Percentiles rank a stretch among this genome's conserved stretches.
Evolutionary conservation across 2,888 invertebrate genomes (phyloP).

Genomic region (Spisula solida): DNA sequence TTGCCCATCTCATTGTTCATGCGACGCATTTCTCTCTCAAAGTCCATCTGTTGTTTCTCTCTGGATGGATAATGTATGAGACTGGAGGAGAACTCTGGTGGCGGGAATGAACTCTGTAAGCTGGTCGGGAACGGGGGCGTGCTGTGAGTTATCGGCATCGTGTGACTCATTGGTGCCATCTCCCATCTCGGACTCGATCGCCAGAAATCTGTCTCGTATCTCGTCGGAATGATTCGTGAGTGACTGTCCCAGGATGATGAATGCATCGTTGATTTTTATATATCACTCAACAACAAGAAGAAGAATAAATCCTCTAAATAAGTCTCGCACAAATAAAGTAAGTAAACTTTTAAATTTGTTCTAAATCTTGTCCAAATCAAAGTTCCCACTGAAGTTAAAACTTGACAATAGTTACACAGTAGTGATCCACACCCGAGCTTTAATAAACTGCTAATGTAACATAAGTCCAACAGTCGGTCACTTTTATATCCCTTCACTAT

Average conservation of each 20-base stretch:
- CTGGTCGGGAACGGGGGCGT: slow-evolving; percentile 55
- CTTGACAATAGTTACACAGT: not conserved
- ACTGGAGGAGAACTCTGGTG: slow-evolving; percentile 49
- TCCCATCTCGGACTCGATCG: slow-evolving; percentile 60
- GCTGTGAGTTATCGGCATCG: slow-evolving; percentile 18
- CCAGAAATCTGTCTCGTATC: slow-evolving; percentile 70
- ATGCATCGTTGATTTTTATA: slow-evolving; percentile 32
- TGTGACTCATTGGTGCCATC: slow-evolving; percentile 43
- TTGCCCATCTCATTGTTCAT: slow-evolving; percentile 71
- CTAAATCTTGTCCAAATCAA: not conserved
- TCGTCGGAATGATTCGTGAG: slow-evolving; percentile 64
- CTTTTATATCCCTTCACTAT: slow-evolving; percentile 21
- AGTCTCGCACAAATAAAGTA: not conserved
- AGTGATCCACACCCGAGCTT: not conserved
- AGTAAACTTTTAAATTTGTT: not conserved
- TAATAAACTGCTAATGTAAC: not conserved
- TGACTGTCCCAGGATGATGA: slow-evolving; percentile 49
- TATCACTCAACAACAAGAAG: not conserved
- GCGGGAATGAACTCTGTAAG: slow-evolving; percentile 36
- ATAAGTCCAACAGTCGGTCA: slow-evolving; percentile 23
- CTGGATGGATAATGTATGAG: slow-evolving; percentile 61
- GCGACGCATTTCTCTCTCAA: slow-evolving; percentile 66
- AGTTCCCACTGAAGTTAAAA: not conserved
- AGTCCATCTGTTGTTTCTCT: slow-evolving; percentile 54
- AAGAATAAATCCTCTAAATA: not conserved